Conservation (phyloP, 2,797 vertebrate genomes). For the Oreochromis mossambicus region DNA sequence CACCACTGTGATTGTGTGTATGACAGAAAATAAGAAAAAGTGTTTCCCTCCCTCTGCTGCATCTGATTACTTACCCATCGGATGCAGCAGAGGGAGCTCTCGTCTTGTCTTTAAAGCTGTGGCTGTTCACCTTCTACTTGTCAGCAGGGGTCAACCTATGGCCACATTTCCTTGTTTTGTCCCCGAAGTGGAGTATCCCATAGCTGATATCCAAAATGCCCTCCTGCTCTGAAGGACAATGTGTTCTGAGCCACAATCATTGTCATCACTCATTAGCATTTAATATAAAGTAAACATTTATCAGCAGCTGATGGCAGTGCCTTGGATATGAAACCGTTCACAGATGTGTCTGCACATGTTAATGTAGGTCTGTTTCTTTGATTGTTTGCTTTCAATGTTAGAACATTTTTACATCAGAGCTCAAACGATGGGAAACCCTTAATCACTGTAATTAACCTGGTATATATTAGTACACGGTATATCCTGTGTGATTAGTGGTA, state of each 20-base stretch:
- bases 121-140: background rate
- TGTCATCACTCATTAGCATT: conserved; percentile 36
- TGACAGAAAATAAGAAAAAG: background rate
- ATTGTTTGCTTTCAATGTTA: background rate
- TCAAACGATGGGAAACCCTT: background rate
- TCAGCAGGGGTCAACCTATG: conserved; percentile 33
- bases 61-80: background rate
- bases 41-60: background rate
- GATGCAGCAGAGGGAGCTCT: conserved; percentile 18
- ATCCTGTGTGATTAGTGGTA: background rate
- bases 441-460: background rate
- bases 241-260: background rate
- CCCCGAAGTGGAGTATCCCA: background rate
- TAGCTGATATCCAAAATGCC: background rate
- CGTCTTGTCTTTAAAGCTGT: background rate
- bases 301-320: background rate
- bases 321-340: background rate
- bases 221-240: background rate
- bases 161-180: background rate
- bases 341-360: background rate
- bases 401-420: background rate
- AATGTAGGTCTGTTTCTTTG: background rate
- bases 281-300: conserved; percentile 4
- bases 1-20: background rate
- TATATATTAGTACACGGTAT: background rate